A percentile compares a stretch with the other conserved stretches of the same genome.
phyloP scores from a whole-genome alignment of 2,113 vertebrate genomes.

The Edolisoma coerulescens region DNA sequence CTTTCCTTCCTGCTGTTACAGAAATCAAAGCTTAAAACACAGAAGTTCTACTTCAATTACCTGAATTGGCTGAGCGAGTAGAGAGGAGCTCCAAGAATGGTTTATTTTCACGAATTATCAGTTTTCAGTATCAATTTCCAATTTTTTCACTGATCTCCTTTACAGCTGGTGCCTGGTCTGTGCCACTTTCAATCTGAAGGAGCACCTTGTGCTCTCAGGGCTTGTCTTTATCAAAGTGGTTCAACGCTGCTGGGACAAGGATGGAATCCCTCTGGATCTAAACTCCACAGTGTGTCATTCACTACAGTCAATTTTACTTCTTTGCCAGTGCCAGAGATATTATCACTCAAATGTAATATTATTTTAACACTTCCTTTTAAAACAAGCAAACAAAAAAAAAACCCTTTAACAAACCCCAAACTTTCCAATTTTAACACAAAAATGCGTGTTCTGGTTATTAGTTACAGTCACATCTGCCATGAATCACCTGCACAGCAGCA shows the following conservation, averaged over 20 bases:
- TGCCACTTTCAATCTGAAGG: neutral
- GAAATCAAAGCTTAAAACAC: neutral
- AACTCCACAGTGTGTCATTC: neutral
- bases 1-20: neutral
- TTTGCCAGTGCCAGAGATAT: neutral
- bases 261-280: neutral
- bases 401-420: neutral
- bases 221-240: neutral
- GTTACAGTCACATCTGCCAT: neutral
- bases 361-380: neutral
- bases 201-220: neutral
- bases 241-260: neutral
- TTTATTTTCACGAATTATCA: neutral
- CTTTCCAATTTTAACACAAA: neutral
- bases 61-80: neutral
- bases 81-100: neutral
- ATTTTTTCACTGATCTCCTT: neutral
- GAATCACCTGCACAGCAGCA: neutral
- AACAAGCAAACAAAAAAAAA: neutral
- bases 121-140: neutral
- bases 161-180: neutral
- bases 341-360: neutral
- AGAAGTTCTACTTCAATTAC: neutral
- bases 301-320: neutral
- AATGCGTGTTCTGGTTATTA: neutral